These are phyloP conservation scores for Aegotheles bennettii DNA, from an alignment of 2,113 vertebrate species.

Conservation along the genomic window DNA sequence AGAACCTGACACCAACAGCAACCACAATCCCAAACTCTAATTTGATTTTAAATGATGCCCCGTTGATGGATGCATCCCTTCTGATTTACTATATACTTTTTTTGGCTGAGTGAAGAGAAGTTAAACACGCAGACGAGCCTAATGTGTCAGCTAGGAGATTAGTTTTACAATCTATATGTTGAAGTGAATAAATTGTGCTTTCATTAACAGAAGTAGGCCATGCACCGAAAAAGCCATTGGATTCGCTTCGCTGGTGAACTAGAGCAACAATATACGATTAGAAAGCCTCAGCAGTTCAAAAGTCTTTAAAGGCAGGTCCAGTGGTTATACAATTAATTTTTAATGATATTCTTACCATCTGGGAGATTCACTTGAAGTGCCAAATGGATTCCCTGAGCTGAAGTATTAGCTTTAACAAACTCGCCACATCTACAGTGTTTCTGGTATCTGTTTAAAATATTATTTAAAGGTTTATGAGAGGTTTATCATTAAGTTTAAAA, in stretches of 20 bases:
- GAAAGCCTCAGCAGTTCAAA: slow-evolving; percentile 68
- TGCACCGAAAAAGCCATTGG: slow-evolving; percentile 29
- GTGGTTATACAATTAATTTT: slow-evolving; percentile 74
- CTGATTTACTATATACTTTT: background rate
- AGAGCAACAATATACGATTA: slow-evolving; percentile 61
- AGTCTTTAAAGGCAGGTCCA: slow-evolving; percentile 67
- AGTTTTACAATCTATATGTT: slow-evolving; percentile 20
- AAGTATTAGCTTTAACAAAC: slow-evolving; percentile 57
- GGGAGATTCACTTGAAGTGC: slow-evolving; percentile 57
- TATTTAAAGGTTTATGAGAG: slow-evolving; percentile 19
- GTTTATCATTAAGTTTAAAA: no score
- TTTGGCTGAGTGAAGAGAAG: background rate
- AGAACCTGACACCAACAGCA: background rate
- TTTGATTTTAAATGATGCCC: background rate
- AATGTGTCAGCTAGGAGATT: slow-evolving; percentile 28
- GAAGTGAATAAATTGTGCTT: slow-evolving; percentile 46
- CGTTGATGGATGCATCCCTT: background rate
- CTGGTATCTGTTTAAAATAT: slow-evolving; percentile 24
- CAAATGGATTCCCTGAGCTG: slow-evolving; percentile 51
- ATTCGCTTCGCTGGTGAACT: slow-evolving; percentile 66
- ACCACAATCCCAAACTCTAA: background rate
- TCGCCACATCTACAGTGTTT: background rate
- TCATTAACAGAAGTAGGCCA: slow-evolving; percentile 55
- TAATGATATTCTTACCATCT: slow-evolving; percentile 70
- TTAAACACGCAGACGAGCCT: slow-evolving; percentile 13